Base-by-base conservation (phyloP, 2,113 vertebrate genomes). In the Pardalotus punctatus region DNA sequence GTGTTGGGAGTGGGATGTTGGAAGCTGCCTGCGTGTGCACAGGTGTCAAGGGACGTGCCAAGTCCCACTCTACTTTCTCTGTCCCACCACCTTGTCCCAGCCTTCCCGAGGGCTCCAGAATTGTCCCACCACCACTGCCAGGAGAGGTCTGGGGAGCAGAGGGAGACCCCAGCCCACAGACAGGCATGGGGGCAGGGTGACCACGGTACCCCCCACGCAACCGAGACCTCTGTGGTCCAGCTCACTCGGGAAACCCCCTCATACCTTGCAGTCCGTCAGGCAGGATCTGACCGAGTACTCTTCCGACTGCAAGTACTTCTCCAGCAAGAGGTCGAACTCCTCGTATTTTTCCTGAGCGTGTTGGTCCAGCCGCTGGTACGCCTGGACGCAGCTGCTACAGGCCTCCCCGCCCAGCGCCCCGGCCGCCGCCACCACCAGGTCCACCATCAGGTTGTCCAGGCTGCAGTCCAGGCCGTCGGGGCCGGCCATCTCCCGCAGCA, bases 341-440 rank as follows among this genome's bases (percentile, higher is more conserved):
- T 98, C 98, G 84, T 98, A 99, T 98, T 99, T 99, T 98, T 99
- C 98, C 98, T 98, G 98, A 98, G 98, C 98, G 96, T 99, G 98
- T 98, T 98, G 98, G 97, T 98, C 98, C 97, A 99, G 98, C 96
- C 98, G 97, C 97, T 98, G 98, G 96, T 98, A 99, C 6, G 98
- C 98, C 97, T 98, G 98, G 87, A 98, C 97, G 90, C 98, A 99
- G 97, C 95, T 97, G 97, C 98, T 98, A 95, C 98, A 98, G 88
- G 97, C 97, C 94, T 98, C 98, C 81, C 98, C 98, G 76, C 97
- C 97, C 93, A 97, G 97, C 35, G 97, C 97, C 73, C 97, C 97
- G 50, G 98, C 97, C 69, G 98, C 97, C 11, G 98, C 96, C 40
- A 98, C 98, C 95, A 98, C 94, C 94, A 98, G 91, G 82, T 98